Evolutionary conservation across 2,797 vertebrate genomes (phyloP).

Genomic region (Hemitrygon akajei): DNA sequence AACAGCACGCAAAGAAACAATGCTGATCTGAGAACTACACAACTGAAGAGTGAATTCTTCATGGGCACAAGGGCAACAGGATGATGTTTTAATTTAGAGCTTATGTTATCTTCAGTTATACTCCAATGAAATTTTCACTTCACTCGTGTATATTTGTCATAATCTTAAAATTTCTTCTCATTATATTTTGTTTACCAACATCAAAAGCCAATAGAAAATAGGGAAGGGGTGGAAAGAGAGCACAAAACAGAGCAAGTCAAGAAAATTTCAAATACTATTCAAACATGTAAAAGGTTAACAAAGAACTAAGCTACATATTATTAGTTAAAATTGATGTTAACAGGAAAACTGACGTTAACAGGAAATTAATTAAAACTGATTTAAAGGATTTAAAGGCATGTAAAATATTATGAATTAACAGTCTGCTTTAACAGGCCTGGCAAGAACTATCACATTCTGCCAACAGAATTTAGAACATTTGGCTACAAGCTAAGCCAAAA

Average conservation of each 20-base stretch:
- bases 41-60: no score
- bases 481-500: neutral
- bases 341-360: no score
- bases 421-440: neutral
- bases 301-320: neutral
- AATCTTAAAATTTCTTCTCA: neutral
- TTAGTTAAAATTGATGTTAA: no score
- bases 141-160: neutral
- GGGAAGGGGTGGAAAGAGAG: neutral
- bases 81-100: no score
- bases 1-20: no score
- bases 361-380: neutral
- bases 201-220: neutral
- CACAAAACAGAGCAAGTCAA: neutral
- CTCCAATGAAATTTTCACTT: neutral
- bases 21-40: no score
- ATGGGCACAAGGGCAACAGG: no score
- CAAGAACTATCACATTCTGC: neutral
- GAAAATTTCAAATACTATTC: neutral
- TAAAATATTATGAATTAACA: slow-evolving; percentile 29
- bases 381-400: neutral
- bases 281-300: neutral
- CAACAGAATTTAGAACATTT: slow-evolving; percentile 26
- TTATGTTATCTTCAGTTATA: neutral
- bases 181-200: neutral